Evolutionary conservation across 92 coral and sea anemone species (phyloP), one percentile per base, ranked within the genome.

Genomic region (Nematostella vectensis): DNA sequence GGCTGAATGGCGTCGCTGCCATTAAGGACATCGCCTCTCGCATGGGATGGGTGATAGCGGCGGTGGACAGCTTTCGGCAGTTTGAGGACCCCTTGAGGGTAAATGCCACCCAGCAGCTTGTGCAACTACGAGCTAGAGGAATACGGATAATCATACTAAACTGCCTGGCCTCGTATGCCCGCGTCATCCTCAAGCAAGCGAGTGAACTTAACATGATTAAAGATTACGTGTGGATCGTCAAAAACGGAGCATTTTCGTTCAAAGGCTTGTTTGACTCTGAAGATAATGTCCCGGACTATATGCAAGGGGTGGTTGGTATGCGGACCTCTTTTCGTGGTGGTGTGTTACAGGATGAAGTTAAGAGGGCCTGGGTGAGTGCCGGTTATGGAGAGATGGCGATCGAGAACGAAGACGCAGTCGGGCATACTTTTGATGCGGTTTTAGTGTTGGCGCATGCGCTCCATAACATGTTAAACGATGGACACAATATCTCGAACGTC

Each of bases 221-320:
- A 11, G 85, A 81, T 10, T 77, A 89, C 69, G 96, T 85, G 3
- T 88, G 96, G 96, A 67, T 83, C 18, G 76, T 83, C 0, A 72
- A 74, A 20, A 79, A 71, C 47, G 94, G 83, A 2, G 83, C 83
- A 0, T 84, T 84, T 27, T 67, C 80, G 0, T 72, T 80, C 29
- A 66, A 70, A 24, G 80, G 87, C 6, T 38, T 88, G 16, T 88
- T 57, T 25, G 62, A 57, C 48, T 31, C 31, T 16, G 83, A 48
- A 1, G 64, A 48, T 3, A 19, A 62, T n/a, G 68, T 71, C 19
- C 94, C 96, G 3, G 75, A 48, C 16, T 72, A 83, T 48, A 47
- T 88, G 25, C 78, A 55, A 30, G 96, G 96, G 33, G 47, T 88
- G 25, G 62, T 88, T 29, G 94, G 94, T 24, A 50, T 88, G 20